A percentile compares a stretch with the other conserved stretches of the same genome.
Evolutionary conservation across 2,888 invertebrate species (phyloP).

Genomic region (Polymixis lichenea): DNA sequence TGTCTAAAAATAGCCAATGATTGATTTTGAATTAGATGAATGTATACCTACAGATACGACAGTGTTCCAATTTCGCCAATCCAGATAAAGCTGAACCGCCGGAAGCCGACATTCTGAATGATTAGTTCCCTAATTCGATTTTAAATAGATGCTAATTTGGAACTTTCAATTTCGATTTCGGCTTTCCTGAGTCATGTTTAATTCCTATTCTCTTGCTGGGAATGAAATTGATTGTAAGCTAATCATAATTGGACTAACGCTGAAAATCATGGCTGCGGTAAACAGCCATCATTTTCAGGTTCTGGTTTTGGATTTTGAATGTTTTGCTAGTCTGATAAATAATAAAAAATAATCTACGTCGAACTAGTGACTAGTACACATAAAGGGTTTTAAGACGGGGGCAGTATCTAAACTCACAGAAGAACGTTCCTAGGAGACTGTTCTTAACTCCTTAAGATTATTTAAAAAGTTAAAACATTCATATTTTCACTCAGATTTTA

Average conservation of each 20-base stretch:
- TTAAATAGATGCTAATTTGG: constrained; percentile 36
- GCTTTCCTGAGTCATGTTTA: background rate
- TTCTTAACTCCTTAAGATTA: too few relatives aligned
- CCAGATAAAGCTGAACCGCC: constrained; percentile 16
- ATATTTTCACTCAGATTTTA: too few relatives aligned
- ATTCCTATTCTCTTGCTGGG: background rate
- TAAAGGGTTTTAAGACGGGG: too few relatives aligned
- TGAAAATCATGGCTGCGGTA: background rate
- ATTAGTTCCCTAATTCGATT: constrained; percentile 47
- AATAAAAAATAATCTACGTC: too few relatives aligned
- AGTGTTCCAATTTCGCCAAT: constrained; percentile 2
- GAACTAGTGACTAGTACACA: background rate
- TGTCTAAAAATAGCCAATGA: background rate
- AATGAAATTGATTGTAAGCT: background rate
- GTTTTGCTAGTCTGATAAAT: background rate
- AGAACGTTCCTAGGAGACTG: too few relatives aligned
- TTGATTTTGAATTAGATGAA: constrained; percentile 21
- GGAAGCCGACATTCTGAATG: constrained; percentile 35
- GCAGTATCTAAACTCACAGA: too few relatives aligned
- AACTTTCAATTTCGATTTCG: constrained; percentile 17
- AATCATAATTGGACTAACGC: background rate
- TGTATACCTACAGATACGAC: background rate
- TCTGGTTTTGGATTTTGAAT: background rate
- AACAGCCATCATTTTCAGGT: background rate
- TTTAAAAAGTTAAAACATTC: too few relatives aligned